These are phyloP conservation scores for Drosophila orosa DNA, from an alignment of 1,140 invertebrate genomes.

Conservation along the genomic window DNA sequence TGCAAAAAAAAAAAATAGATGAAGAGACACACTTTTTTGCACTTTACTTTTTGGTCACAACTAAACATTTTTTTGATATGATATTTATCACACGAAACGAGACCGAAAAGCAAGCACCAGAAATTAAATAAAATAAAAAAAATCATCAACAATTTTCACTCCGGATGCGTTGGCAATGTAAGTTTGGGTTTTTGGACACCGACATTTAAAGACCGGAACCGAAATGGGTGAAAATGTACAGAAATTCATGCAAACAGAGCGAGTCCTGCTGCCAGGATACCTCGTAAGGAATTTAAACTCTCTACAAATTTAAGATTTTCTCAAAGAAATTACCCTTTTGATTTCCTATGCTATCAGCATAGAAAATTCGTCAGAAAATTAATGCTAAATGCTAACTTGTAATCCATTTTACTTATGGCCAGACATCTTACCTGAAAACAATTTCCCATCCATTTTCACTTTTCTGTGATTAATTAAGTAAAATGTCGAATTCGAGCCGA, in stretches of 20 bases:
- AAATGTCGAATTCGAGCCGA: background rate
- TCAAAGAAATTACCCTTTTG: background rate
- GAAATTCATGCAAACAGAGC: slow-evolving; percentile 5
- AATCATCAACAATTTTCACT: slow-evolving; percentile 24
- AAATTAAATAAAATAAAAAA: slow-evolving; percentile 30
- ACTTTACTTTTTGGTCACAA: slow-evolving; percentile 30
- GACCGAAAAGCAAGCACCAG: slow-evolving; percentile 19
- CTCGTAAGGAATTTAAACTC: background rate
- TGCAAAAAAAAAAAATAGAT: slow-evolving; percentile 27
- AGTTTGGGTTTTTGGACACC: slow-evolving; percentile 32
- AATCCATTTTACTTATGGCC: slow-evolving; percentile 2
- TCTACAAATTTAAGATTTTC: too few relatives aligned
- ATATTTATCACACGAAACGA: slow-evolving; percentile 41
- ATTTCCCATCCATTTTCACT: background rate
- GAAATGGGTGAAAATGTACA: slow-evolving; percentile 9
- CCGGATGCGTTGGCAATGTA: slow-evolving; percentile 45
- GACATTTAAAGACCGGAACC: slow-evolving; percentile 51
- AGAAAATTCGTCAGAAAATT: background rate
- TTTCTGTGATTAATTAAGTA: slow-evolving; percentile 37
- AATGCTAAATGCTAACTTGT: background rate
- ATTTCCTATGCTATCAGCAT: background rate
- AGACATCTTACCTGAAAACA: background rate
- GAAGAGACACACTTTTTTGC: slow-evolving; percentile 27
- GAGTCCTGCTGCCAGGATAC: background rate
- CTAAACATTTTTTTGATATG: slow-evolving; percentile 50